Evolutionary conservation across 2,113 vertebrate species (phyloP), one percentile per base, ranked within the genome.

Genomic region (Notothenia rossii): DNA sequence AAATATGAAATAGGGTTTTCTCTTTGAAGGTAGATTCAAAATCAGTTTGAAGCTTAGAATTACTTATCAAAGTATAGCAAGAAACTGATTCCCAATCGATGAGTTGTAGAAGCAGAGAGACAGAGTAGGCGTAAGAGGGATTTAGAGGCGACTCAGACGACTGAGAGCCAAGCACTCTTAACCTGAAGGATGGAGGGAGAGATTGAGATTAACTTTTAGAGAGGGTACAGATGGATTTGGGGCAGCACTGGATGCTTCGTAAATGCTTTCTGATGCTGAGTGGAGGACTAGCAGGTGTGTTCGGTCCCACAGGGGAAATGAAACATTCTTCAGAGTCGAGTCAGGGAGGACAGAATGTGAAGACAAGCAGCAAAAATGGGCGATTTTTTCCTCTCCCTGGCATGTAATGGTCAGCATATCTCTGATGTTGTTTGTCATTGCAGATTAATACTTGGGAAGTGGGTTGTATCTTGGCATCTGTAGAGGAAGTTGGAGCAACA

Each of bases 271-370:
- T 56, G 75, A 72, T 82, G 65, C 66, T 70, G 59, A 20, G 64
- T 53, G 55, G 53, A 77, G 54, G 29, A 72, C 10, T 29, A 61
- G 84, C 82, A 78, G 75, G 80, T 84, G 64, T 62, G 65, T 65
- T 43, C 65, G 51, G n/a, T 70, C 45, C 67, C 71, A 45, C 36
- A n/a, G 67, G 53, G 82, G 64, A 85, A 81, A 88, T 72, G 29
- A 75, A 81, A 87, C 63, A 82, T 87, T 90, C 64, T 78, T 72
- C 17, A 86, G 63, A 75, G 62, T 62, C 90, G 86, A 86, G 77
- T 89, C 79, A 88, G 55, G 48, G 54, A 71, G 45, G 69, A 81
- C 54, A 48, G 15, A 63, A 55, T 77, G 29, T 66, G 62, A 59
- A 75, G 10, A 64, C 43, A 17, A 60, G 29, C 49, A 61, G 53